These are phyloP conservation scores for Podarcis raffonei DNA, from an alignment of 2,113 vertebrate genomes.

Conservation along the genomic window DNA sequence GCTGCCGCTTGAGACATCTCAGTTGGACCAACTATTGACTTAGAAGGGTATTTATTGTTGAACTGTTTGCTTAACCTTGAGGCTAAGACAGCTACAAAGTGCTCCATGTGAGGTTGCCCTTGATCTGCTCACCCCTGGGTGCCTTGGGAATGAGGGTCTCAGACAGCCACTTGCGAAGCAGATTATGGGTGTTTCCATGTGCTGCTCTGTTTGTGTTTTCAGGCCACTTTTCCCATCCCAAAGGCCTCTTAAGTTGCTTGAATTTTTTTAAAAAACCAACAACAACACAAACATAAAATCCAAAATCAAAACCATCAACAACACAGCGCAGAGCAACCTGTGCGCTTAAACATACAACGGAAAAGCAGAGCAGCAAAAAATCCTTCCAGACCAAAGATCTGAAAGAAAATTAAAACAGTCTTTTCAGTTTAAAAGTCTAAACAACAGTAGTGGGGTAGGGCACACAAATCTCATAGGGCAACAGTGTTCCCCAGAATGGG, in stretches of 20 bases:
- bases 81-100: constrained; percentile 5
- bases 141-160: neutral
- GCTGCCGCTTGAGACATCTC: neutral
- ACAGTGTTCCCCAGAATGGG: neutral
- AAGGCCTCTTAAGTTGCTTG: neutral
- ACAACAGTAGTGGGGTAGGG: too few relatives aligned
- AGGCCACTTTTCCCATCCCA: neutral
- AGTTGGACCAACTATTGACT: neutral
- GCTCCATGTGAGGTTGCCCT: neutral
- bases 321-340: neutral
- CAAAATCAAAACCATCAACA: neutral
- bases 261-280: neutral
- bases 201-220: neutral
- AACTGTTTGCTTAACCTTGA: constrained; percentile 22
- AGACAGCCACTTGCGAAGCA: neutral
- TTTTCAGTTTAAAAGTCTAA: neutral
- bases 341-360: neutral
- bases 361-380: neutral
- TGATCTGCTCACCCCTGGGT: neutral
- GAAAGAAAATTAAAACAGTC: neutral
- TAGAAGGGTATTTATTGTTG: constrained; percentile 6
- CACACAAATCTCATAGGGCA: neutral
- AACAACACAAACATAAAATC: neutral
- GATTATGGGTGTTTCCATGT: neutral
- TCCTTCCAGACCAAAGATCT: neutral